phyloP scores from a whole-genome alignment of 2,888 invertebrate genomes.

The Ischnus inquisitorius region DNA sequence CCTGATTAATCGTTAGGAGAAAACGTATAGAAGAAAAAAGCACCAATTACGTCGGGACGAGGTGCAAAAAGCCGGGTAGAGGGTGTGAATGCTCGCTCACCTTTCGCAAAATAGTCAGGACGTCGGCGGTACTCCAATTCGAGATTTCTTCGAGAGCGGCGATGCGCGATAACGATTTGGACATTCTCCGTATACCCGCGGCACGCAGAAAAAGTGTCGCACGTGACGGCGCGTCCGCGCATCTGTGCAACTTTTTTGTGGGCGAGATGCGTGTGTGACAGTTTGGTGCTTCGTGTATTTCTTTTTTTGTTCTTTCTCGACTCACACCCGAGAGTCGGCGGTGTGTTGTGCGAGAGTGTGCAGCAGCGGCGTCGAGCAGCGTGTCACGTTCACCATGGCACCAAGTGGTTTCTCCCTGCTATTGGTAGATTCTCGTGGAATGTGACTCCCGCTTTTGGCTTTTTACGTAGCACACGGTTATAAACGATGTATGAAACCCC shows the following conservation, averaged over 20 bases:
- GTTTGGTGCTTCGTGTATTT: constrained; percentile 69
- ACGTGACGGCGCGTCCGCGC: constrained; percentile 77
- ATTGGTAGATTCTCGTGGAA: constrained; percentile 66
- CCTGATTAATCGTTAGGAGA: constrained; percentile 17
- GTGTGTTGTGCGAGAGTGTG: constrained; percentile 58
- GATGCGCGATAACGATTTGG: constrained; percentile 77
- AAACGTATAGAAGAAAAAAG: constrained; percentile 2
- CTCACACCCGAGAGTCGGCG: constrained; percentile 61
- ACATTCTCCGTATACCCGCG: constrained; percentile 76
- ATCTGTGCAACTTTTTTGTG: constrained; percentile 79
- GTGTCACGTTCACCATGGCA: constrained; percentile 47
- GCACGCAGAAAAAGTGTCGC: constrained; percentile 72
- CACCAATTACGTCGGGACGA: constrained; percentile 1
- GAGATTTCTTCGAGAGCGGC: constrained; percentile 81
- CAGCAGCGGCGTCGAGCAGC: constrained; percentile 43
- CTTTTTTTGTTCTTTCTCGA: constrained; percentile 40
- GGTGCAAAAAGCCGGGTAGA: background rate
- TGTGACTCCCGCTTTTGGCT: constrained; percentile 43
- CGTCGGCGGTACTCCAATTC: constrained; percentile 80
- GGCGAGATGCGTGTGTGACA: constrained; percentile 75
- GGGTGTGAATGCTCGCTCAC: constrained; percentile 76
- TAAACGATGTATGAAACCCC: no score
- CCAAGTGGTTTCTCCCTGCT: constrained; percentile 58
- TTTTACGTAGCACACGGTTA: background rate
- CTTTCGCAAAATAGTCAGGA: constrained; percentile 80